These are phyloP conservation scores for Rhingia campestris DNA, from an alignment of 2,888 invertebrate genomes.

Conservation along the genomic window DNA sequence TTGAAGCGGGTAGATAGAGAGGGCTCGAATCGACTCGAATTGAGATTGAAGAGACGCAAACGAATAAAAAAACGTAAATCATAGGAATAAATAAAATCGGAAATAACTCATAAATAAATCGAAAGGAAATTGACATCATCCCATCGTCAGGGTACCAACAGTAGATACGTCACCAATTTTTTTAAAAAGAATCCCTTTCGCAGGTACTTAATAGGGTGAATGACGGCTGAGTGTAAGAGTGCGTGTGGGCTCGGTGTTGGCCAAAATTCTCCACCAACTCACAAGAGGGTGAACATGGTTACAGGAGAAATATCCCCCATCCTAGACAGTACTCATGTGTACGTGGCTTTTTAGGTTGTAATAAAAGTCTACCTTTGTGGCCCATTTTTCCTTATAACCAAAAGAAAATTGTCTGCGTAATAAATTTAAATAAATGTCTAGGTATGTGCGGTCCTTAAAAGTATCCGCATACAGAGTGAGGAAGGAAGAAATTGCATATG, in stretches of 20 bases:
- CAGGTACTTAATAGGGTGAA: not conserved
- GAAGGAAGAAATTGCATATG: slow-evolving; percentile 9
- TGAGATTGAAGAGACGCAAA: slow-evolving; percentile 35
- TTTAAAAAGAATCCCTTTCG: slow-evolving; percentile 3
- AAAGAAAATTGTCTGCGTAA: slow-evolving; percentile 46
- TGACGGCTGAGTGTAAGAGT: not conserved
- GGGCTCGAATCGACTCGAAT: slow-evolving; percentile 3
- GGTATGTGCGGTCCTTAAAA: slow-evolving; percentile 10
- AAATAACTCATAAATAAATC: slow-evolving; percentile 78
- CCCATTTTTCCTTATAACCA: slow-evolving; percentile 57
- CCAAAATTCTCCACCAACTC: not conserved
- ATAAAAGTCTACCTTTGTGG: slow-evolving; percentile 41
- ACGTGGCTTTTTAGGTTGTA: slow-evolving; percentile 34
- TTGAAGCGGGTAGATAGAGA: slow-evolving; percentile 15
- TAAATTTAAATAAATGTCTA: slow-evolving; percentile 61
- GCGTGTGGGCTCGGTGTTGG: not conserved
- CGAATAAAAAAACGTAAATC: slow-evolving; percentile 60
- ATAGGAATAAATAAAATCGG: slow-evolving; percentile 76
- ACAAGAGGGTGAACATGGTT: not conserved
- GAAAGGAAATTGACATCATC: slow-evolving; percentile 75
- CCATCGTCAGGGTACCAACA: slow-evolving; percentile 39
- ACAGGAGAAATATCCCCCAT: not conserved
- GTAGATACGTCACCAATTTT: slow-evolving; percentile 11
- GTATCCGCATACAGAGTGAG: not conserved
- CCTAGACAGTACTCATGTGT: slow-evolving; percentile 19